phyloP scores from a whole-genome alignment of 2,113 vertebrate species.

The Menura novaehollandiae region DNA sequence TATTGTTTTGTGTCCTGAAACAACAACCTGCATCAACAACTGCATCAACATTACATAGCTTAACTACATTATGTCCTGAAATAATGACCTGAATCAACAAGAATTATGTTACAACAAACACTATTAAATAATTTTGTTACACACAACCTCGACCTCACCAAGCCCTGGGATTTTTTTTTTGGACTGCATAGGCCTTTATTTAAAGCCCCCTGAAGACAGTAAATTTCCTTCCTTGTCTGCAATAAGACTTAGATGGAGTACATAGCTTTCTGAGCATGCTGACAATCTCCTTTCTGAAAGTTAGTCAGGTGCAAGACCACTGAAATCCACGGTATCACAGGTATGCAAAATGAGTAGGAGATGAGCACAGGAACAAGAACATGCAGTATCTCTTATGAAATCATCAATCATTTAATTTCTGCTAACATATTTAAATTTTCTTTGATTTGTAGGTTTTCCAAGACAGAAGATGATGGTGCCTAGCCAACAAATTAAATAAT shows the following conservation, averaged over 20 bases:
- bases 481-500: neutral
- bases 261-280: neutral
- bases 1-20: neutral
- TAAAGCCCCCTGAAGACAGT: neutral
- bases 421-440: neutral
- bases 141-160: neutral
- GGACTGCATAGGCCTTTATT: neutral
- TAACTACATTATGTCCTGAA: neutral
- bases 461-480: neutral
- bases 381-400: neutral
- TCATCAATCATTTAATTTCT: neutral
- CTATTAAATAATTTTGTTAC: neutral
- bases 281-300: neutral
- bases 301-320: neutral
- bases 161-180: neutral
- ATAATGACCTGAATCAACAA: neutral
- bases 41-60: neutral
- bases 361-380: neutral
- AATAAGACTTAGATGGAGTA: neutral
- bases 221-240: neutral
- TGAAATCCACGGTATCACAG: neutral
- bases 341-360: neutral
- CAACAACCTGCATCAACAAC: neutral
- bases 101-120: neutral
- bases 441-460: slow-evolving; percentile 4